These are phyloP conservation scores for Diuraphis noxia DNA, from an alignment of 1,140 invertebrate species.

Conservation along the genomic window DNA sequence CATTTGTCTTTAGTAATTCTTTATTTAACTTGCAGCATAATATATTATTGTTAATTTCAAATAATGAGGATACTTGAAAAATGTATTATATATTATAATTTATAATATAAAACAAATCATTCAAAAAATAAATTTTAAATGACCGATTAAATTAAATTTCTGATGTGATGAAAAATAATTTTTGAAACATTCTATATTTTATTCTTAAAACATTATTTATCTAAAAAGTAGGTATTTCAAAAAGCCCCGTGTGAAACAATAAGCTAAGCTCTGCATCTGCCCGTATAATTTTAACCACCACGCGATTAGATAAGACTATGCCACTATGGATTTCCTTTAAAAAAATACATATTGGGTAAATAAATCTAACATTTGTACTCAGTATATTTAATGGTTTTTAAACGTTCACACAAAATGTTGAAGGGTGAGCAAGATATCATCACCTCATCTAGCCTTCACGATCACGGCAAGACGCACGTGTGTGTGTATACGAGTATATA, in stretches of 20 bases:
- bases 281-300: neutral
- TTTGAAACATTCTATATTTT: neutral
- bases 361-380: neutral
- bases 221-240: neutral
- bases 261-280: neutral
- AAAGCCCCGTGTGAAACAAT: neutral
- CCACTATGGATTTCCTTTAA: neutral
- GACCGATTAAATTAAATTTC: neutral
- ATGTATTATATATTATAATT: neutral
- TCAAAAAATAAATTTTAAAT: neutral
- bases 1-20: too few species aligned
- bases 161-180: neutral
- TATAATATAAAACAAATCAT: neutral
- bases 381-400: conserved; percentile 9
- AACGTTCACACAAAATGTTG: conserved; percentile 2
- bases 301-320: neutral
- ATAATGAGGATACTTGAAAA: too few species aligned
- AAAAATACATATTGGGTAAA: conserved; percentile 25
- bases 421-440: conserved; percentile 24
- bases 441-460: neutral
- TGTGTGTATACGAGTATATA: neutral
- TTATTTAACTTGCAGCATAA: neutral
- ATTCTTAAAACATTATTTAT: neutral
- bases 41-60: neutral
- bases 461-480: neutral